Evolutionary conservation across 2,113 vertebrate genomes (phyloP), one percentile per base, ranked within the genome.

Genomic region (Hydropotes inermis): DNA sequence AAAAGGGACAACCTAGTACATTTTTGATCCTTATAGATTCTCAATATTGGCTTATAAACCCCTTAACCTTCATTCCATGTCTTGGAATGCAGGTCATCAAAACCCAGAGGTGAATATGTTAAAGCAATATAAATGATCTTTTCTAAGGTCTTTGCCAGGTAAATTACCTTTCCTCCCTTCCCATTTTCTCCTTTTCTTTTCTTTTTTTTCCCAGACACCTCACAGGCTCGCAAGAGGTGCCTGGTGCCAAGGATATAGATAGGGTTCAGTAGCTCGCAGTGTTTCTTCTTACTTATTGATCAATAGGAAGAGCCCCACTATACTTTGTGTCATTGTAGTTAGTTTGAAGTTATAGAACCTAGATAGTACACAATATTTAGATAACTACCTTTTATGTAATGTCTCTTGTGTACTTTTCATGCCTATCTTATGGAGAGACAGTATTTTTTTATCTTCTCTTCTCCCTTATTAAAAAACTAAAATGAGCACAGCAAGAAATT

Each of bases 331-430:
- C 33, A 25, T 14, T 47, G 16, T 83, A 12, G 30, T 90, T 87
- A 87, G 55, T 94, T 87, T 87, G 55, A 94, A 95, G 45, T 94
- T 87, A 76, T 55, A 91, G 87, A 78, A 78, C 28, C 43, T 76
- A 23, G 30, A 36, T 54, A 52, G 25, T 70, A 82, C 7, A 50
- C 25, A 82, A 1, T 36, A 47, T 91, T 81, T 61, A 87, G 86
- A 74, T 36, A 89, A 15, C 8, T 74, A 16, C 33, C 67, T 93
- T 85, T 97, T 61, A 30, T 82, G 25, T 64, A 64, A 87, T 27
- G 50, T 57, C 14, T 87, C 45, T 89, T 85, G 16, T 39, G 52
- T 27, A 43, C 58, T 47, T 55, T 96, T 93, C 27, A 39, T 9
- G 33, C 19, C 7, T 90, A 7, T 58, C 50, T 89, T 55, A 70